Evolutionary conservation across 2,113 vertebrate species (phyloP), one percentile per base, ranked within the genome.

Genomic region (Cryptomyrus ogoouensis): DNA sequence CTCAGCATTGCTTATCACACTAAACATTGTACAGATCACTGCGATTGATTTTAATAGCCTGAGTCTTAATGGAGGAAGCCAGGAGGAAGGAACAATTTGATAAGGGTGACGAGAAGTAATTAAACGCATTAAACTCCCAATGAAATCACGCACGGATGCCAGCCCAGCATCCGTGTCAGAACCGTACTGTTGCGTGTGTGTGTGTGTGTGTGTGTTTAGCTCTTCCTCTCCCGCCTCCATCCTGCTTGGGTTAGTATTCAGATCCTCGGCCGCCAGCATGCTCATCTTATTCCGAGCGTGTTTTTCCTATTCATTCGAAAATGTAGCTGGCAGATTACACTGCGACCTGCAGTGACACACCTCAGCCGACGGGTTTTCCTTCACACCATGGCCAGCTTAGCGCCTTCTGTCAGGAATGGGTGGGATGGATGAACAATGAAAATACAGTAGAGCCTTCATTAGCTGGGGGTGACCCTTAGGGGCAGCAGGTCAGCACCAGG

Each of bases 111-210:
- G 70, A 89, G 88, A 83, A 83, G 88, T 83, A 89, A 89, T 89
- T 89, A 89, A 89, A 89, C 50, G 74, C 74, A 77, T 89, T 89
- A 89, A 89, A 80, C 80, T 74, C 88, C 70, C 46, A 49, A 47
- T 74, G 88, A 88, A 46, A 15, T 47, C 9, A 66, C 44, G 13
- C 42, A 49, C 35, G 21, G 62, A 50, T 74, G 42, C 44, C 62
- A 47, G 88, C 42, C 58, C 53, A 88, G 62, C 88, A 49, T 47
- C 62, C 44, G 62, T 74, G 62, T 88, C 35, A 62, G 44, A 74
- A 39, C 21, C 46, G 17, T 24, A 15, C 58, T 27, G 24, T 31
- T 70, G 88, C 5, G 58, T 39, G 13, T 77, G 62, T 66, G 62
- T 66, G 56, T 62, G 56, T 9, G 58, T 62, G 58, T n/a, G 24